Conservation (phyloP, 1,140 invertebrate species). For the Drosophila ambigua region DNA sequence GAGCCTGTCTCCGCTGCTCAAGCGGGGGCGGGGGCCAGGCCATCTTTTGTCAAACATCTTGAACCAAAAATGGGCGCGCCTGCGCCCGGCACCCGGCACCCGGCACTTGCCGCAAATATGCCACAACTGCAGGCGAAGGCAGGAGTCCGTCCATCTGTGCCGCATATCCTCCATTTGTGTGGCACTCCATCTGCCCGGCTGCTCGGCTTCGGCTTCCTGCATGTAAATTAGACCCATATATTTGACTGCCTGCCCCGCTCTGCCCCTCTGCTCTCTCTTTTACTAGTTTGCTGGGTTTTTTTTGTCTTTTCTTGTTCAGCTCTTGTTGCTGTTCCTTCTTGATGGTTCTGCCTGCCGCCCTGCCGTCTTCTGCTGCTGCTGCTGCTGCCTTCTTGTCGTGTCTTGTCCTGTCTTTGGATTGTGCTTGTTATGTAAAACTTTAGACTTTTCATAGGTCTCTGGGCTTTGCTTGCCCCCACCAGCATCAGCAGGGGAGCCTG, state of each 20-base stretch:
- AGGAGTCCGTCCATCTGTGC: conserved; percentile 40
- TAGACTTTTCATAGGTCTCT: conserved; percentile 45
- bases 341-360: no score
- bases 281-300: conserved; percentile 8
- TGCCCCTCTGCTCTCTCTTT: conserved; percentile 13
- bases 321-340: background rate
- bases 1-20: conserved; percentile 1
- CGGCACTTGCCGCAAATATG: conserved; percentile 25
- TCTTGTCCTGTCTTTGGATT: conserved; percentile 54
- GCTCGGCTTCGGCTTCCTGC: conserved; percentile 32
- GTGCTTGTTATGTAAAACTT: conserved; percentile 64
- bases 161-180: background rate
- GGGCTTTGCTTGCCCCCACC: background rate
- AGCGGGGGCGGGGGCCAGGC: conserved; percentile 19
- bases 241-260: conserved; percentile 30
- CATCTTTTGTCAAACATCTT: conserved; percentile 15
- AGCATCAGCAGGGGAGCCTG: conserved; percentile 2
- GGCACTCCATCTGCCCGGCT: conserved; percentile 10
- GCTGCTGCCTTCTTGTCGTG: conserved; percentile 16
- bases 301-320: conserved; percentile 9
- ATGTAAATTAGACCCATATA: conserved; percentile 77
- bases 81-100: conserved; percentile 43
- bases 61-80: conserved; percentile 36
- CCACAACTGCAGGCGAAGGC: conserved; percentile 53
- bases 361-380: no score